phyloP scores from a whole-genome alignment of 2,113 vertebrate species.

The Gallinago paraguaiae region DNA sequence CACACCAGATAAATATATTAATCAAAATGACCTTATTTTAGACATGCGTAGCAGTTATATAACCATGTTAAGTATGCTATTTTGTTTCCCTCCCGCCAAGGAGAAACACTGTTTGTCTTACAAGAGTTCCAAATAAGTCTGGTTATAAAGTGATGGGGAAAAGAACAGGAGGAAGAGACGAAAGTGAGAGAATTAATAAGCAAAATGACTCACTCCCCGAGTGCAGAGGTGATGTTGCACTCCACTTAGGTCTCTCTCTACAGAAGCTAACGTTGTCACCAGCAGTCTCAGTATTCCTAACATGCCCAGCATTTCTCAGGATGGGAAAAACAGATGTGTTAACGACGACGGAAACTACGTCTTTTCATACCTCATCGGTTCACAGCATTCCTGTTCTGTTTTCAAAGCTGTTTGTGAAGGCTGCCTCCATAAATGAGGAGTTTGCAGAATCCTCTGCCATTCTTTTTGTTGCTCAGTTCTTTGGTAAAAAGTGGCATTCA shows the following conservation, averaged over 20 bases:
- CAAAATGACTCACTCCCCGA: conserved; percentile 43
- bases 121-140: conserved; percentile 48
- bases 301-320: neutral
- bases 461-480: neutral
- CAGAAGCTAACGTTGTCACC: conserved; percentile 2
- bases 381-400: neutral
- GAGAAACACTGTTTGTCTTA: conserved; percentile 54
- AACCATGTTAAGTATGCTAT: conserved; percentile 59
- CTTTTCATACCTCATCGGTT: neutral
- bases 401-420: neutral
- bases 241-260: neutral
- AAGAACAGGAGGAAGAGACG: conserved; percentile 40
- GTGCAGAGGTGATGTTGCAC: conserved; percentile 45
- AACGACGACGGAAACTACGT: neutral
- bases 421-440: neutral
- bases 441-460: neutral
- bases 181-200: conserved; percentile 41
- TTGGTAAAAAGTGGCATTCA: neutral
- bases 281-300: neutral
- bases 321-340: conserved; percentile 23
- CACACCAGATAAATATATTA: conserved; percentile 66
- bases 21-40: conserved; percentile 65
- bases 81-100: conserved; percentile 64
- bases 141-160: conserved; percentile 8
- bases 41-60: conserved; percentile 51